phyloP scores from a whole-genome alignment of 2,113 vertebrate genomes.

The Psilopsiagon aurifrons region DNA sequence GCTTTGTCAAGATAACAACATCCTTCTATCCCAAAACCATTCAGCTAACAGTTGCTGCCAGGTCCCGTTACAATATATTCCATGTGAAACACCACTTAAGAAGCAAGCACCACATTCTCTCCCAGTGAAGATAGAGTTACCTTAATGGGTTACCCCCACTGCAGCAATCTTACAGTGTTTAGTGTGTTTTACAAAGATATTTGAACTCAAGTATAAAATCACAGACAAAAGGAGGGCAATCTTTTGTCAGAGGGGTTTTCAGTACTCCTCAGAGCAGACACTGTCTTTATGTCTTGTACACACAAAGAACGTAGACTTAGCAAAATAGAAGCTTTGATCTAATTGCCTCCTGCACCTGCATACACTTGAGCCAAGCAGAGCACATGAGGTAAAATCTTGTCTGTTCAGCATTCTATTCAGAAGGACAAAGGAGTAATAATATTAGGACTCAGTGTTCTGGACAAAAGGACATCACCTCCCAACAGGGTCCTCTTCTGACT shows the following conservation, averaged over 20 bases:
- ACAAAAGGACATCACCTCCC: constrained; percentile 10
- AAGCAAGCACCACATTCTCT: neutral
- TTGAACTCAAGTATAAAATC: neutral
- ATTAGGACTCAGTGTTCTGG: neutral
- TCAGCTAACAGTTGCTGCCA: neutral
- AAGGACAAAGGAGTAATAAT: neutral
- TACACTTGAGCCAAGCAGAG: neutral
- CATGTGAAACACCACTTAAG: neutral
- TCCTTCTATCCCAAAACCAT: neutral
- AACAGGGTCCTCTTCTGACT: neutral
- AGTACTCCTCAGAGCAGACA: neutral
- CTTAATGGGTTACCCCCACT: neutral
- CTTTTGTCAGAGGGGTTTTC: neutral
- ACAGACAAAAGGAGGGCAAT: neutral
- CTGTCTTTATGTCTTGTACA: neutral
- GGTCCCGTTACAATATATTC: neutral
- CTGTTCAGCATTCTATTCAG: neutral
- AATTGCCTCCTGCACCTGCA: neutral
- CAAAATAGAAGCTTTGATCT: constrained; percentile 7
- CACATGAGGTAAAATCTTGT: neutral
- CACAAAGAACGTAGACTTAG: neutral
- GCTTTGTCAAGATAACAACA: neutral
- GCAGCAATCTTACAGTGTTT: neutral
- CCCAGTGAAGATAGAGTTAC: neutral
- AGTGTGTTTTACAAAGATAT: neutral